These are phyloP conservation scores for Nasonia oneida DNA, from an alignment of 2,888 invertebrate species.

Conservation along the genomic window DNA sequence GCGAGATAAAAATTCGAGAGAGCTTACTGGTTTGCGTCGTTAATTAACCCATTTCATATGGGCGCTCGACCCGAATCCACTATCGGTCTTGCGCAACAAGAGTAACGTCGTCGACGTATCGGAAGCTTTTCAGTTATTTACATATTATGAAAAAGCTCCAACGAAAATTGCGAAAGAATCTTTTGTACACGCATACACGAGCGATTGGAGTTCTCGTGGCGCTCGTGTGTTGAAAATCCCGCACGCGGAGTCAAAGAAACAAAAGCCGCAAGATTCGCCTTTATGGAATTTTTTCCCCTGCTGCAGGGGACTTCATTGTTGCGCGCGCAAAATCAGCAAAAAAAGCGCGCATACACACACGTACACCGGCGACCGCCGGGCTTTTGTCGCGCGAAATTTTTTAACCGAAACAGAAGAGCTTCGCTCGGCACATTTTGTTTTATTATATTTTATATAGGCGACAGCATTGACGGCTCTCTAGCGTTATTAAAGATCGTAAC, in stretches of 20 bases:
- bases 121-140: background rate
- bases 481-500: slow-evolving; percentile 56
- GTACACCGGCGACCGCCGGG: background rate
- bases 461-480: slow-evolving; percentile 34
- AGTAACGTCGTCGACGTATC: background rate
- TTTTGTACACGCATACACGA: background rate
- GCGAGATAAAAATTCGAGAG: background rate
- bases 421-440: slow-evolving; percentile 18
- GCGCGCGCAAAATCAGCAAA: background rate
- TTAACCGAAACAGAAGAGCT: background rate
- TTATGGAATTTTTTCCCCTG: slow-evolving; percentile 3
- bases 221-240: background rate
- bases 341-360: background rate
- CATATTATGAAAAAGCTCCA: too few species aligned
- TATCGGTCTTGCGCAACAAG: background rate
- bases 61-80: background rate
- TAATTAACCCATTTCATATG: background rate
- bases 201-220: too few species aligned
- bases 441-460: slow-evolving; percentile 29
- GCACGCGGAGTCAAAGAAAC: background rate
- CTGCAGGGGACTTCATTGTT: slow-evolving; percentile 23
- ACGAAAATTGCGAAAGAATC: background rate
- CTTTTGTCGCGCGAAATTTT: slow-evolving; percentile 11
- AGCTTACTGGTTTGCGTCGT: background rate
- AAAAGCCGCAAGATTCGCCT: slow-evolving; percentile 34